phyloP scores from a whole-genome alignment of 2,888 invertebrate species.

The Sphaerophoria taeniata region DNA sequence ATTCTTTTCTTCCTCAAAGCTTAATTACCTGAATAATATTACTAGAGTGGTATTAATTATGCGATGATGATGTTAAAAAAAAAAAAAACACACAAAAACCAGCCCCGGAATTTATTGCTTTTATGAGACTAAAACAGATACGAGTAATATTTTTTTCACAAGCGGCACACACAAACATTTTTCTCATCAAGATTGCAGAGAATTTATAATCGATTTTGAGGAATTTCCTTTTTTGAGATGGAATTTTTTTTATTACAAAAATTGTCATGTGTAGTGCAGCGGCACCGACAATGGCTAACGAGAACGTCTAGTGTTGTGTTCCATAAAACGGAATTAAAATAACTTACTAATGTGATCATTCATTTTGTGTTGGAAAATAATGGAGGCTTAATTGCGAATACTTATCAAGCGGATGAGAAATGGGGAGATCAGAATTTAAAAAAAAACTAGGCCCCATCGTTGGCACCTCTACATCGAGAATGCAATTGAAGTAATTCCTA shows the following conservation, averaged over 20 bases:
- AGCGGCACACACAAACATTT: background rate
- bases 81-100: background rate
- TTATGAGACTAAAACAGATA: slow-evolving; percentile 14
- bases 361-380: slow-evolving; percentile 58
- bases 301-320: background rate
- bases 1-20: background rate
- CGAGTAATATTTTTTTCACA: slow-evolving; percentile 18
- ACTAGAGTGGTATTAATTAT: slow-evolving; percentile 51
- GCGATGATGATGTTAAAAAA: slow-evolving; percentile 44
- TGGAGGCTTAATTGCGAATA: too few relatives aligned
- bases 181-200: slow-evolving; percentile 46
- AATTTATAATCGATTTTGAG: slow-evolving; percentile 65
- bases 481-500: slow-evolving; percentile 41
- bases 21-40: slow-evolving; percentile 37
- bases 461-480: slow-evolving; percentile 16
- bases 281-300: background rate
- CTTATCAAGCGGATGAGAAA: too few relatives aligned
- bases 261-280: slow-evolving; percentile 55
- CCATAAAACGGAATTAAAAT: background rate
- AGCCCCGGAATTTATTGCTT: background rate
- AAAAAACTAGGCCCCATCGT: background rate
- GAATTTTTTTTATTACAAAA: slow-evolving; percentile 42
- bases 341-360: slow-evolving; percentile 45
- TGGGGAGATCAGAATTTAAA: background rate
- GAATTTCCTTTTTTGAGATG: slow-evolving; percentile 46